These are phyloP conservation scores for Melanotaenia duboulayi DNA, from an alignment of 2,113 vertebrate species.

Conservation along the genomic window DNA sequence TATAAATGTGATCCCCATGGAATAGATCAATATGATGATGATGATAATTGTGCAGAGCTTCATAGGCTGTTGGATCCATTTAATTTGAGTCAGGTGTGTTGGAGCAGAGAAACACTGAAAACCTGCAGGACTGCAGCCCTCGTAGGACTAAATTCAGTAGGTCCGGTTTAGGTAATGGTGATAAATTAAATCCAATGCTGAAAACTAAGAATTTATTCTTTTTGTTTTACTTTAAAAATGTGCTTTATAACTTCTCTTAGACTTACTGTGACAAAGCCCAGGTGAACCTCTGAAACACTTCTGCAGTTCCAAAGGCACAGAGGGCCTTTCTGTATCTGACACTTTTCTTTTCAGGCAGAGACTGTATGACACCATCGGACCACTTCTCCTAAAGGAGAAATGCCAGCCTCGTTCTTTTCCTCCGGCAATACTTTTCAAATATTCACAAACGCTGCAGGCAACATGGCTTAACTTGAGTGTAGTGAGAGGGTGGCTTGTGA, in stretches of 20 bases:
- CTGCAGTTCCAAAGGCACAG: conserved; percentile 29
- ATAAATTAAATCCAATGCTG: too few species aligned
- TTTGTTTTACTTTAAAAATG: conserved; percentile 5
- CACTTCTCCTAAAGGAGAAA: conserved; percentile 61
- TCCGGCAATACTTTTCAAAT: conserved; percentile 73
- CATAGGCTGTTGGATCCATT: too few species aligned
- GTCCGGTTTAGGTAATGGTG: too few species aligned
- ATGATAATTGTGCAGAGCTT: too few species aligned
- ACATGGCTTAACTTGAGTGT: conserved; percentile 53
- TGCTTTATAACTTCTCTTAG: conserved; percentile 18
- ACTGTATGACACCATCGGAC: conserved; percentile 37
- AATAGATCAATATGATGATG: too few species aligned
- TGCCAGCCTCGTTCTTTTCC: conserved; percentile 55
- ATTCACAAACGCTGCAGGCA: conserved; percentile 75
- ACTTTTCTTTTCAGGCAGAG: conserved; percentile 35
- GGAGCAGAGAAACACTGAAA: too few species aligned
- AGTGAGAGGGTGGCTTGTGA: conserved; percentile 27
- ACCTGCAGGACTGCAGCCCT: too few species aligned
- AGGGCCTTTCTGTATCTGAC: conserved; percentile 40
- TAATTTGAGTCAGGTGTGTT: too few species aligned
- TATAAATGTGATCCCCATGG: too few species aligned
- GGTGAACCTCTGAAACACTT: conserved; percentile 36
- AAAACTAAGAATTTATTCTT: too few species aligned
- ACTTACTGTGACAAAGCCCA: neutral
- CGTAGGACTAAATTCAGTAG: too few species aligned